Conservation (phyloP, 2,113 vertebrate species). For the Megaceryle maxima region DNA sequence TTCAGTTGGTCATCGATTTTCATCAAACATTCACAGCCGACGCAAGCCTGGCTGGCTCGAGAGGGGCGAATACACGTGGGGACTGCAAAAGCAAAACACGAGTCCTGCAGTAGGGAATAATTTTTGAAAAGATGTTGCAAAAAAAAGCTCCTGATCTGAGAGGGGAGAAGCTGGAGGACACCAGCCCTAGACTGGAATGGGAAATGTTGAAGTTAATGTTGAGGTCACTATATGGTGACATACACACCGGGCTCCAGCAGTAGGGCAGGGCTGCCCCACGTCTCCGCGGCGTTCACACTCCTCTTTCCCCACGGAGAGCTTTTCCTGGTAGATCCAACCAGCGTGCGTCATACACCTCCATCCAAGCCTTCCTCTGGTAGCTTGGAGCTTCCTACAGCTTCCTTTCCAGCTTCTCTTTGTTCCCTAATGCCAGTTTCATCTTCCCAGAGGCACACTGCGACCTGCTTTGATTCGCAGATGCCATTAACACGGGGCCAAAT, state of each 20-base stretch:
- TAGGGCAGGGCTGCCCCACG: background rate
- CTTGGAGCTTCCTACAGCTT: background rate
- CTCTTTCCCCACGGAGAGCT: background rate
- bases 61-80: background rate
- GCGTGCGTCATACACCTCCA: background rate
- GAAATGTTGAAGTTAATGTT: background rate
- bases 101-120: background rate
- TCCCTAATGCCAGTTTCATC: background rate
- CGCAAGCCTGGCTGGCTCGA: background rate
- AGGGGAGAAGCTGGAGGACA: background rate
- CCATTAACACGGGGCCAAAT: background rate
- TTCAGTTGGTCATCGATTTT: background rate
- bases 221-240: background rate
- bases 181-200: background rate
- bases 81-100: background rate
- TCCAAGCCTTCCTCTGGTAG: background rate
- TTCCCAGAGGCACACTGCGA: background rate
- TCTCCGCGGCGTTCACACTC: background rate
- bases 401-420: background rate
- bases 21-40: background rate
- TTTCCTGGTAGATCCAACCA: background rate
- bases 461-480: background rate
- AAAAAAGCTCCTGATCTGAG: background rate
- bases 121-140: background rate
- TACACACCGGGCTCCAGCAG: no score